A percentile compares a stretch with the other conserved stretches of the same genome.
Conservation (phyloP, 2,888 invertebrate species). For the Spodoptera littoralis region DNA sequence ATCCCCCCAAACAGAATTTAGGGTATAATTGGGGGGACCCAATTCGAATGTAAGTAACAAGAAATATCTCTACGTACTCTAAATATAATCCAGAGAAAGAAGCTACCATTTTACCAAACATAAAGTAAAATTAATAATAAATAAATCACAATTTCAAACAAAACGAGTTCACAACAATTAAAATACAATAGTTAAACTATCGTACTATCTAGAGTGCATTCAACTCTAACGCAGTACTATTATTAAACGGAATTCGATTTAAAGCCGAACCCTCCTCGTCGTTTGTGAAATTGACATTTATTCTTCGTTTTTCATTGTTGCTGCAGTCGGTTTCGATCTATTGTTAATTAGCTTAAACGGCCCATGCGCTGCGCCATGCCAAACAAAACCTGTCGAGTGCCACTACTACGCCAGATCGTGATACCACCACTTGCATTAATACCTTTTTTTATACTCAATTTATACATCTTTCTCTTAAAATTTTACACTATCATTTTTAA, state of each 20-base stretch:
- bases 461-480: conserved; percentile 3
- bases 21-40: too few relatives aligned
- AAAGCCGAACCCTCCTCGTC: conserved; percentile 87
- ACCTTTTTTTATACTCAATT: conserved; percentile 10
- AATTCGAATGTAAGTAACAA: too few relatives aligned
- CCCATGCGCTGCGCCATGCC: conserved; percentile 79
- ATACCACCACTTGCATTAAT: conserved; percentile 49
- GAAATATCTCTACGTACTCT: too few relatives aligned
- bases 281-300: conserved; percentile 89
- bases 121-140: too few relatives aligned
- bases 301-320: conserved; percentile 89
- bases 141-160: conserved; percentile 50
- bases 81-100: too few relatives aligned
- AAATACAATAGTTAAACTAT: conserved; percentile 83
- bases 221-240: conserved; percentile 87
- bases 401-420: conserved; percentile 43
- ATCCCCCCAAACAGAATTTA: too few relatives aligned
- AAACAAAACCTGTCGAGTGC: conserved; percentile 64
- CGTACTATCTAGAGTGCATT: conserved; percentile 85
- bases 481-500: neutral
- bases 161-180: conserved; percentile 56
- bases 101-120: too few relatives aligned
- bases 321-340: conserved; percentile 86
- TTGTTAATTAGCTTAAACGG: conserved; percentile 89
- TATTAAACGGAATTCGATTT: conserved; percentile 89